Evolutionary conservation across 2,888 invertebrate genomes (phyloP).

Genomic region (Candidula unifasciata): DNA sequence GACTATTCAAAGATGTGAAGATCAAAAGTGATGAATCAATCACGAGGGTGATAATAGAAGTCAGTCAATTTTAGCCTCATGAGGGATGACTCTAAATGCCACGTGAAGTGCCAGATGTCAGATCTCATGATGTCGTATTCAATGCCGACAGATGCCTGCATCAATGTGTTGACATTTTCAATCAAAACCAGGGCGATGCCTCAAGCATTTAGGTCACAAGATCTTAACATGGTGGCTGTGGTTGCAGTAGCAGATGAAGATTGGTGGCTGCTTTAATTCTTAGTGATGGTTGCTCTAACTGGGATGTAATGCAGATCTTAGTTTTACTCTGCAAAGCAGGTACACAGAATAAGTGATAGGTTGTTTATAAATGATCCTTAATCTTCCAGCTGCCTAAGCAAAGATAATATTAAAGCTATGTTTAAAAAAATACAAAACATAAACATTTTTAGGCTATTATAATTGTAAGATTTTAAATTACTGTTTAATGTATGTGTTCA

Average conservation of each 20-base stretch:
- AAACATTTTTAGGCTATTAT: too few species aligned
- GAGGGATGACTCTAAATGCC: constrained; percentile 42
- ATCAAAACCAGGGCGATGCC: constrained; percentile 46
- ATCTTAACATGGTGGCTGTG: constrained; percentile 51
- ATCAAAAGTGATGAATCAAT: constrained; percentile 39
- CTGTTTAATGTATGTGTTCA: too few species aligned
- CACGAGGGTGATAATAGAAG: constrained; percentile 42
- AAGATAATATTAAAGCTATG: constrained; percentile 10
- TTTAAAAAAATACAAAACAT: background rate
- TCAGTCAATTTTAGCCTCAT: constrained; percentile 37
- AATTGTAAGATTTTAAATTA: too few species aligned
- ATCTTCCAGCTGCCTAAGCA: constrained; percentile 21
- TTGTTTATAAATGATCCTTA: constrained; percentile 15
- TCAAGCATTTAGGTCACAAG: constrained; percentile 43
- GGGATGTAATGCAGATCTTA: constrained; percentile 51
- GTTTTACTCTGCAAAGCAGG: constrained; percentile 52
- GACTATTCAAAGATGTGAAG: constrained; percentile 43
- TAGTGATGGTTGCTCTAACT: constrained; percentile 49
- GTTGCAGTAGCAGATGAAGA: constrained; percentile 43
- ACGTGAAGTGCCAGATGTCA: constrained; percentile 41
- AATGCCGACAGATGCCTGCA: constrained; percentile 39
- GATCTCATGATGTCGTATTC: constrained; percentile 41
- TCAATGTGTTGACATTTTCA: constrained; percentile 41
- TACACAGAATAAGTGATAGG: constrained; percentile 44
- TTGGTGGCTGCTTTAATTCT: constrained; percentile 49